Conservation (phyloP, 2,113 vertebrate genomes). For the Hypanus sabinus region DNA sequence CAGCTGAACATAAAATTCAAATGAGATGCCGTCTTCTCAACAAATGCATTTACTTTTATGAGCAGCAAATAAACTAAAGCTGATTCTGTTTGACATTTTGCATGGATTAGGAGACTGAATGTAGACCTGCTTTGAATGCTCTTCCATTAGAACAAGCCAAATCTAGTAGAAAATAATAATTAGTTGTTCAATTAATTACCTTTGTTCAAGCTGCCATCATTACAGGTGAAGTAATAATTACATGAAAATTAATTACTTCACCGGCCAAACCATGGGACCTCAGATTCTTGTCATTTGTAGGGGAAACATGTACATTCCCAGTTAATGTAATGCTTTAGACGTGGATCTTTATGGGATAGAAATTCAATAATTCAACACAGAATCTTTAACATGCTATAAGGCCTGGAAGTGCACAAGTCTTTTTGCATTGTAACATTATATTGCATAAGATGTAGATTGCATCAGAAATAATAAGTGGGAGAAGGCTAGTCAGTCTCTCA, state of each 20-base stretch:
- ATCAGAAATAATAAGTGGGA: no score
- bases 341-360: no score
- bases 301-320: no score
- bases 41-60: neutral
- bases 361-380: no score
- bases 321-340: no score
- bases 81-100: slow-evolving; percentile 23
- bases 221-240: neutral
- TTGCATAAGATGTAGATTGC: no score
- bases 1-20: neutral
- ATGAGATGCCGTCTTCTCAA: neutral
- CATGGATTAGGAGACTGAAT: neutral
- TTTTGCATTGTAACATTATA: no score
- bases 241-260: neutral
- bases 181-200: slow-evolving; percentile 10
- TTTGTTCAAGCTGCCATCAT: neutral
- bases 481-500: no score
- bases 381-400: no score
- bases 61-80: neutral
- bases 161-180: neutral
- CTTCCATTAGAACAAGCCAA: neutral
- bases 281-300: neutral
- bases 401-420: no score
- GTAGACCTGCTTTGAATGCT: neutral
- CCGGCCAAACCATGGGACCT: neutral